These are phyloP conservation scores for Heliornis fulica DNA, from an alignment of 2,113 vertebrate species.

Conservation along the genomic window DNA sequence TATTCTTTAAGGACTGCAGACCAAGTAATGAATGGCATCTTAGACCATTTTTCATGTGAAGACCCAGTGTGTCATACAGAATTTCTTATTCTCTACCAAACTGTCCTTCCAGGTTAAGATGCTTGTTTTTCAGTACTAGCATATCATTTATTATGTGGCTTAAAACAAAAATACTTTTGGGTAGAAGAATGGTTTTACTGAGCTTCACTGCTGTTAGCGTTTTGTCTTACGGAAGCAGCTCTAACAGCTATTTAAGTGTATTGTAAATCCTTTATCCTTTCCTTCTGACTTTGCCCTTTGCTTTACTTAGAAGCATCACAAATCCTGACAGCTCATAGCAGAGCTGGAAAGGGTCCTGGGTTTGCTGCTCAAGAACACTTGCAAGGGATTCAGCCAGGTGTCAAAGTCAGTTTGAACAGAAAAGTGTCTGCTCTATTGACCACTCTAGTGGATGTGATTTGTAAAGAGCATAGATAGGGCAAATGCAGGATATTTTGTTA, in stretches of 20 bases:
- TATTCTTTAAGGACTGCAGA: conserved; percentile 56
- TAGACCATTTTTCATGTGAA: conserved; percentile 65
- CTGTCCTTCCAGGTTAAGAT: conserved; percentile 61
- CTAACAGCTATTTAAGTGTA: not conserved
- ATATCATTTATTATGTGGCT: conserved; percentile 2
- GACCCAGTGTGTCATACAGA: conserved; percentile 49
- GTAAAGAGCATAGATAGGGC: not conserved
- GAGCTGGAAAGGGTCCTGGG: not conserved
- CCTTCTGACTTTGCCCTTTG: not conserved
- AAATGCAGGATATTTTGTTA: not conserved
- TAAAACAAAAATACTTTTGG: conserved; percentile 8
- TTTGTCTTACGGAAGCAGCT: not conserved
- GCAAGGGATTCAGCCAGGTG: not conserved
- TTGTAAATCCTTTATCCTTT: not conserved
- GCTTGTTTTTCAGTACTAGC: conserved; percentile 63
- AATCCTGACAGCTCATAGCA: not conserved
- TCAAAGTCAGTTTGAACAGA: not conserved
- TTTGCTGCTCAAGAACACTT: not conserved
- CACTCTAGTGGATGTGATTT: not conserved
- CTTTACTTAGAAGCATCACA: not conserved
- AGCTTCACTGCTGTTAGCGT: not conserved
- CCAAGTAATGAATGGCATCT: conserved; percentile 63
- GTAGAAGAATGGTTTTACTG: conserved; percentile 3
- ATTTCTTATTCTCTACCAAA: conserved; percentile 62
- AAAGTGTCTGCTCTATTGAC: not conserved